These are phyloP conservation scores for Agraylea sexmaculata DNA, from an alignment of 1,140 invertebrate genomes.

Conservation along the genomic window DNA sequence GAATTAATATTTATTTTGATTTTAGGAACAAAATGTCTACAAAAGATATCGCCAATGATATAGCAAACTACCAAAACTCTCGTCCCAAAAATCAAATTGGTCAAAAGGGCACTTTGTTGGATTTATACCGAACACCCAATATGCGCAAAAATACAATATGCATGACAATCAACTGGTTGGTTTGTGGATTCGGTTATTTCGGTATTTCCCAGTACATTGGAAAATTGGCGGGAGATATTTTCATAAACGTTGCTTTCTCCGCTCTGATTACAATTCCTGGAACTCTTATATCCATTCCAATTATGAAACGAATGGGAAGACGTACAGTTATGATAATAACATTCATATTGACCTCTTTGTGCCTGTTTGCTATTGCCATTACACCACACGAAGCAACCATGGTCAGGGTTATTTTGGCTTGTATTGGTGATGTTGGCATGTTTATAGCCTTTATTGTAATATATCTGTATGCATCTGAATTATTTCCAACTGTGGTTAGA, in stretches of 20 bases:
- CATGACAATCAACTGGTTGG: slow-evolving; percentile 57
- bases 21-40: slow-evolving; percentile 44
- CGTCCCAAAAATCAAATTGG: slow-evolving; percentile 28
- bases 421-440: slow-evolving; percentile 54
- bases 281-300: slow-evolving; percentile 47
- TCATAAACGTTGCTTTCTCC: slow-evolving; percentile 57
- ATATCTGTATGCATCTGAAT: slow-evolving; percentile 55
- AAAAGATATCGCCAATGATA: slow-evolving; percentile 37
- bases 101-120: slow-evolving; percentile 48
- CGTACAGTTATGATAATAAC: slow-evolving; percentile 45
- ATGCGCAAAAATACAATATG: slow-evolving; percentile 60
- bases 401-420: slow-evolving; percentile 44
- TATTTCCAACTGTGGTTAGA: slow-evolving; percentile 55
- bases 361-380: slow-evolving; percentile 43
- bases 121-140: slow-evolving; percentile 63
- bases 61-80: slow-evolving; percentile 31
- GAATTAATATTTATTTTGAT: slow-evolving; percentile 21
- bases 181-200: slow-evolving; percentile 61
- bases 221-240: slow-evolving; percentile 57
- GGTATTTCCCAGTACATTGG: slow-evolving; percentile 65
- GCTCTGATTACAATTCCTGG: slow-evolving; percentile 50
- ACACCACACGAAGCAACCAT: slow-evolving; percentile 36
- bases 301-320: slow-evolving; percentile 48
- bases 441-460: slow-evolving; percentile 53
- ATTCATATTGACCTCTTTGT: slow-evolving; percentile 43